Percentiles rank a stretch among this genome's conserved stretches.
phyloP scores from a whole-genome alignment of 2,888 invertebrate species.

The Eilema sororculum region DNA sequence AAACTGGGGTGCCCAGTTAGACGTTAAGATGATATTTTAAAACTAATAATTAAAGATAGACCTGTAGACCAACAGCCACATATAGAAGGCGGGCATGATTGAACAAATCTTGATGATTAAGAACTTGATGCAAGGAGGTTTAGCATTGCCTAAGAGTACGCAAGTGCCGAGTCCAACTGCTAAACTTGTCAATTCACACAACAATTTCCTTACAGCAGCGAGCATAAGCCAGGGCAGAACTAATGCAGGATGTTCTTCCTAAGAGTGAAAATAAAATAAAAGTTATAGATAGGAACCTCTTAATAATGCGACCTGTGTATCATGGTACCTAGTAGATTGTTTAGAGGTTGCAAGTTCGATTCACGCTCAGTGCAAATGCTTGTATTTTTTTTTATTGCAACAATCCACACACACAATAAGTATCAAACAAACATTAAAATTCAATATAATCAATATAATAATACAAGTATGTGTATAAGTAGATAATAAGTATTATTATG shows the following conservation, averaged over 20 bases:
- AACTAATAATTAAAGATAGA: constrained; percentile 45
- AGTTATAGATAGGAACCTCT: background rate
- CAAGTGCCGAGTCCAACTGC: constrained; percentile 82
- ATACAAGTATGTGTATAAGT: too few relatives aligned
- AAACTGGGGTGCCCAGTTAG: too few relatives aligned
- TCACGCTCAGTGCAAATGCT: too few relatives aligned
- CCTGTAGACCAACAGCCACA: constrained; percentile 84
- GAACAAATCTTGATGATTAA: constrained; percentile 77
- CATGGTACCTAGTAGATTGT: too few relatives aligned
- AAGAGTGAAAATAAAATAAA: background rate
- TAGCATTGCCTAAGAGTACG: constrained; percentile 76
- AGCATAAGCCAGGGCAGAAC: constrained; percentile 85
- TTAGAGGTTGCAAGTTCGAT: too few relatives aligned
- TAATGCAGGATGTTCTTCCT: constrained; percentile 84
- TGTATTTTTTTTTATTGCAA: too few relatives aligned
- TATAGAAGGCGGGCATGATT: constrained; percentile 82
- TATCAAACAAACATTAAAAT: too few relatives aligned
- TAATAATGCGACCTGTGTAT: background rate
- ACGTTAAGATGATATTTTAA: background rate
- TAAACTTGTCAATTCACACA: constrained; percentile 79
- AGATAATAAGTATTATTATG: too few relatives aligned
- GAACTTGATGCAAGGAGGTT: constrained; percentile 82
- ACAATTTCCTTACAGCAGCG: constrained; percentile 78
- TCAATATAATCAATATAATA: too few relatives aligned
- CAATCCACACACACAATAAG: too few relatives aligned